These are phyloP conservation scores for Siphamia tubifer DNA, from an alignment of 2,113 vertebrate species.

Conservation along the genomic window DNA sequence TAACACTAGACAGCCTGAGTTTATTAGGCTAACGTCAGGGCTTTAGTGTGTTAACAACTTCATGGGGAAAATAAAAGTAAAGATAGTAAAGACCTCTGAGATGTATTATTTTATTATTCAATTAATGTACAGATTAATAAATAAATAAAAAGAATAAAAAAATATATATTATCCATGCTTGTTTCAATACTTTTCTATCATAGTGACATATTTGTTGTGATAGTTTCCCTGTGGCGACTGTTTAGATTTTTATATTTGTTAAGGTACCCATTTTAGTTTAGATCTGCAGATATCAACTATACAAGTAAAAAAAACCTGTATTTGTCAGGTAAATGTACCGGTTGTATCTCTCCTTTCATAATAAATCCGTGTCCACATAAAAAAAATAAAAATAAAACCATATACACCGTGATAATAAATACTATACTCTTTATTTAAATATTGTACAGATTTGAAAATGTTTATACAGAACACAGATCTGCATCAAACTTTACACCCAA, in stretches of 20 bases:
- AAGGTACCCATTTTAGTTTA: too few species aligned
- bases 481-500: conserved; percentile 71
- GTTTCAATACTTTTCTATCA: too few species aligned
- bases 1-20: background rate
- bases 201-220: too few species aligned
- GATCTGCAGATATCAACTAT: too few species aligned
- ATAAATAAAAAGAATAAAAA: background rate
- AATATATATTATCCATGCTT: too few species aligned
- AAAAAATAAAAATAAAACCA: background rate
- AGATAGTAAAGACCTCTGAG: too few species aligned
- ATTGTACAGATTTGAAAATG: conserved; percentile 91
- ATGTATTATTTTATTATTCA: background rate
- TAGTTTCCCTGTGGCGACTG: too few species aligned
- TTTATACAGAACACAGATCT: conserved; percentile 85
- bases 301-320: too few species aligned
- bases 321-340: too few species aligned
- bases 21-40: background rate
- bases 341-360: too few species aligned
- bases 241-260: too few species aligned
- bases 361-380: too few species aligned
- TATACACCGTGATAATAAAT: conserved; percentile 83
- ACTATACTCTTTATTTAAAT: conserved; percentile 95
- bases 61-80: conserved; percentile 1
- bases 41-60: background rate
- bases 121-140: background rate